These are phyloP conservation scores for Anhinga anhinga DNA, from an alignment of 2,113 vertebrate species.

Conservation along the genomic window DNA sequence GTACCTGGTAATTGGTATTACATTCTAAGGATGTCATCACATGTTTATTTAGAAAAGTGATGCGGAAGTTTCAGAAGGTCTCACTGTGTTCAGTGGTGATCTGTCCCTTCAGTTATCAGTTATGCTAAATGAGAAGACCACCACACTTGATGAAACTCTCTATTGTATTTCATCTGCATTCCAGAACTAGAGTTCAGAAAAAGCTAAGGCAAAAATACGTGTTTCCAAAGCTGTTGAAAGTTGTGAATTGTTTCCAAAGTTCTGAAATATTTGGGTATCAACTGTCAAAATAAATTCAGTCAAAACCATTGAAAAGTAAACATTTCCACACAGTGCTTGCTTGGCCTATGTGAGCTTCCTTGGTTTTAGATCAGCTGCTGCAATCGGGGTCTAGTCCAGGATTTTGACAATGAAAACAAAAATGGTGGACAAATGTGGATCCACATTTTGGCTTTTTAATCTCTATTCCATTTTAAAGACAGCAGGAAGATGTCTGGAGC, in stretches of 20 bases:
- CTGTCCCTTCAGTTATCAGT: not conserved
- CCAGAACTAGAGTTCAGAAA: not conserved
- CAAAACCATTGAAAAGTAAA: not conserved
- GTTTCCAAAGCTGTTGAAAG: not conserved
- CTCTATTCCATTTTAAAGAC: not conserved
- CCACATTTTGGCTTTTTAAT: not conserved
- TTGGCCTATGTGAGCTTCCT: not conserved
- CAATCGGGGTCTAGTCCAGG: not conserved
- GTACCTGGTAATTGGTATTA: not conserved
- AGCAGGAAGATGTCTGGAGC: not conserved
- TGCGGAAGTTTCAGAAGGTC: not conserved
- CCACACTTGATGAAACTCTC: not conserved
- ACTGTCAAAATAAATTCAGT: not conserved
- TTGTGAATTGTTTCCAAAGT: not conserved
- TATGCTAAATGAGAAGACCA: not conserved
- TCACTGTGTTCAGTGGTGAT: not conserved
- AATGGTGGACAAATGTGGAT: rapidly evolving
- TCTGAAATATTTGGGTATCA: not conserved
- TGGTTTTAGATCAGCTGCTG: not conserved
- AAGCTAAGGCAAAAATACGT: not conserved
- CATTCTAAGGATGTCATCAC: not conserved
- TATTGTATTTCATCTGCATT: not conserved
- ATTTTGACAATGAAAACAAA: not conserved
- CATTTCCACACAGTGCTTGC: not conserved
- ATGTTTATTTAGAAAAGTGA: not conserved